Base-by-base conservation (phyloP, 2,888 invertebrate genomes). In the Microplitis deprimator region DNA sequence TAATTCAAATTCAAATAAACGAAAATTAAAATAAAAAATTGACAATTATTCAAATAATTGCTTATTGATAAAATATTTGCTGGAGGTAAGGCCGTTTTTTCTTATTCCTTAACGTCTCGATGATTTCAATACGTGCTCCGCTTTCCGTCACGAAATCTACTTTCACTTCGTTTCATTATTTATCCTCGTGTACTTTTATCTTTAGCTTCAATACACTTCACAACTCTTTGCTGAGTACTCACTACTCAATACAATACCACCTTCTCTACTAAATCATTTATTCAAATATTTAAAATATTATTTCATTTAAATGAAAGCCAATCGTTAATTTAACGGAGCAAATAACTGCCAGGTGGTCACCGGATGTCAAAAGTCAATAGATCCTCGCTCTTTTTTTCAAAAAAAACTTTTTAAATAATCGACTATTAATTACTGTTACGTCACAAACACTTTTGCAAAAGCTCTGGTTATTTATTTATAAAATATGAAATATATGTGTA, bases 121-220 rank as follows among this genome's bases (percentile, higher is more conserved):
- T 50, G 40, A 41, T 70, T 6, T 59, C n/a, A 60, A n/a, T 29
- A 70, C 13, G 20, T 29, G 69, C 29, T 59, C 29, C 38, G 59
- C 59, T 60, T 40, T 39, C 71, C 38, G 71, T 29, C 71, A 39
- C 60, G 17, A 71, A 62, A 61, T 61, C 71, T 71, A 73, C 73
- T 73, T 73, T 73, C 73, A 73, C 73, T 73, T 40, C 10, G 16
- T 68, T 68, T 40, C 60, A 61, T 61, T 29, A 20, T 70, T n/a
- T 59, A 50, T 70, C 60, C 70, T 70, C 39, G 7, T 13, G 7
- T 8, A 16, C 16, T 62, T 20, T 50, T 8, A 50, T 6, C 29
- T 39, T 39, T n/a, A 6, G 7, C 20, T 40, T 72, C 72, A 72
- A 39, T 17, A 6, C 7, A 20, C 29, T 29, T 29, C 29, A 29